phyloP scores from a whole-genome alignment of 2,797 vertebrate species.

The Anolis apletophallus region DNA sequence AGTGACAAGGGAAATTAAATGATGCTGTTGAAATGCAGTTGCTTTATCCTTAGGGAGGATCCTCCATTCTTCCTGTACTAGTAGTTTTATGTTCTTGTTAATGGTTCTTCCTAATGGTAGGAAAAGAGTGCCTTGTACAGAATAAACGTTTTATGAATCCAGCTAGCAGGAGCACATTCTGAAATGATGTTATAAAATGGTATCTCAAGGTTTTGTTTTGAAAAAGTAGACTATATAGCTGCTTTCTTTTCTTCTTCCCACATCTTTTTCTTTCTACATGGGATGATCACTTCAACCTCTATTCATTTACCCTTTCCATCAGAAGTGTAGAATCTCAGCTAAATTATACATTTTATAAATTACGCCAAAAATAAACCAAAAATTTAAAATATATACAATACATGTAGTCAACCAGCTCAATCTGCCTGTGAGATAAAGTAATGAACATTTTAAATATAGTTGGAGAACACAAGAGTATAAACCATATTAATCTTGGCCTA shows the following conservation, averaged over 20 bases:
- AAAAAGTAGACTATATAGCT: slow-evolving; percentile 4
- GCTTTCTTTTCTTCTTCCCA: too few species aligned
- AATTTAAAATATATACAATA: too few species aligned
- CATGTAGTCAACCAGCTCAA: background rate
- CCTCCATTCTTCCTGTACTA: background rate
- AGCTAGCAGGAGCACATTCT: background rate
- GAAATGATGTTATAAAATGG: background rate
- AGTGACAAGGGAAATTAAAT: background rate
- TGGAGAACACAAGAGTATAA: background rate
- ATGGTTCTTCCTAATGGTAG: background rate
- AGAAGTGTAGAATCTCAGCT: too few species aligned
- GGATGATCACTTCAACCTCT: too few species aligned
- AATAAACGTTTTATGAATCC: slow-evolving; percentile 15
- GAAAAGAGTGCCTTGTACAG: background rate
- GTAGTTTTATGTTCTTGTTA: slow-evolving; percentile 16
- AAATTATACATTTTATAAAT: too few species aligned
- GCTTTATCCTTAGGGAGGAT: background rate
- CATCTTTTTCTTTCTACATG: too few species aligned
- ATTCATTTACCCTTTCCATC: too few species aligned
- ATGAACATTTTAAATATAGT: background rate
- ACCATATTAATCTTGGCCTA: background rate
- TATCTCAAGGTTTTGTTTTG: background rate
- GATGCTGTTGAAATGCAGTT: slow-evolving; percentile 1
- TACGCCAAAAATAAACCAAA: too few species aligned
- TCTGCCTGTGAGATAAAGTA: background rate